Evolutionary conservation across 2,888 invertebrate species (phyloP).

Genomic region (Dicranocentrus wangi): DNA sequence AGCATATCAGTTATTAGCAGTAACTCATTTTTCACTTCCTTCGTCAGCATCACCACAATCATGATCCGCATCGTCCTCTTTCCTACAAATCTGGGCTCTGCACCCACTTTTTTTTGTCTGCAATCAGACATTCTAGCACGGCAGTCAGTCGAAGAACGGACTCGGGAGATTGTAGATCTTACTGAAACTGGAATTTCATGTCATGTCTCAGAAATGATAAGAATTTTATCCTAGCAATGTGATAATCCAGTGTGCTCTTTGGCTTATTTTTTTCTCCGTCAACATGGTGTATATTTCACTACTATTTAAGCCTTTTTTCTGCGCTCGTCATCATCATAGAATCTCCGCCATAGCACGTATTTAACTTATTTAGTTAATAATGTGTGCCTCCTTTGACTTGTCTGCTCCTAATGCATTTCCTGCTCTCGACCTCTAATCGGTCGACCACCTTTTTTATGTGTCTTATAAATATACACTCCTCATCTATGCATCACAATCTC

Average conservation of each 20-base stretch:
- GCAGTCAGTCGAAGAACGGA: neutral
- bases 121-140: constrained; percentile 8
- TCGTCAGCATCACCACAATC: constrained; percentile 28
- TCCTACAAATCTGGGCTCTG: constrained; percentile 12
- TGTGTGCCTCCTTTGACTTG: neutral
- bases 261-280: neutral
- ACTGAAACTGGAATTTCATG: constrained; percentile 51
- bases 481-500: constrained; percentile 4
- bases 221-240: constrained; percentile 27
- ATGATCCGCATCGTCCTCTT: constrained; percentile 19
- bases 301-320: neutral
- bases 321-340: neutral
- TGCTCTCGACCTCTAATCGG: constrained; percentile 42
- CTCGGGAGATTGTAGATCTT: constrained; percentile 9
- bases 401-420: constrained; percentile 39
- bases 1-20: constrained; percentile 64
- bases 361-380: neutral
- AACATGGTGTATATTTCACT: neutral
- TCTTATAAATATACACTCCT: neutral
- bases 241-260: constrained; percentile 3
- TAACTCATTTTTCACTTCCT: constrained; percentile 63
- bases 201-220: constrained; percentile 29
- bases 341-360: neutral
- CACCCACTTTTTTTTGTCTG: neutral
- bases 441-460: constrained; percentile 41